Base-by-base conservation (phyloP, 2,113 vertebrate genomes). In the Toxostoma redivivum region DNA sequence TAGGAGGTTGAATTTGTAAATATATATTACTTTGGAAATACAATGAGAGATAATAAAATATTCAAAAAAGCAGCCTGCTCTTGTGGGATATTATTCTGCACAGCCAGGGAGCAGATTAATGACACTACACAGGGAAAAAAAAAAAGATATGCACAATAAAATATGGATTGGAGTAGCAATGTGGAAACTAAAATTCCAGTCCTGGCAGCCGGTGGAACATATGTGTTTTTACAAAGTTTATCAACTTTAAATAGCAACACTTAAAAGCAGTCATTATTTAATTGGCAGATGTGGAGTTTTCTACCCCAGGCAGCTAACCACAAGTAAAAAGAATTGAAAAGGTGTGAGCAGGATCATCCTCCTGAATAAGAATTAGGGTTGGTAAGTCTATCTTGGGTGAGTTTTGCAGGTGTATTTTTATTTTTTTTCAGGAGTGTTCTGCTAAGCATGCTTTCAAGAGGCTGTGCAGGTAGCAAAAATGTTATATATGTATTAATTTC, bases 81-180 rank as follows among this genome's bases (percentile, higher is more conserved):
- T 97, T 96, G 94, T 95, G 97, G 97, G 95, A 96, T 98, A 97
- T 97, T 97, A 97, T 98, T 97, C 95, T 44, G 97, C 98, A 98
- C 98, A 98, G 98, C 95, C 88, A 97, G 98, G 97, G 97, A 98
- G 96, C 97, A 96, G 97, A 98, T 97, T 98, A 98, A 98, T 98
- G 98, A 98, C 97, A 96, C 95, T 72, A 70, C 93, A 91, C 56
- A 95, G 35, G 70, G 83, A 95, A 91, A 85, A 37, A 90, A 87
- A 50, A 94, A 94, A 96, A 95, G 92, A 96, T 86, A n/a, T 53
- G 92, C 81, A 66, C 97, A 91, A 97, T 98, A 97, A 98, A 98
- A 97, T 98, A 98, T 97, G 94, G 61, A 98, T 97, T 90, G 96
- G 88, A 77, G 81, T 69, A 93, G 85, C 42, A 84, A 66, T 58